Base-by-base conservation (phyloP, 2,113 vertebrate genomes). In the Nibea coibor region DNA sequence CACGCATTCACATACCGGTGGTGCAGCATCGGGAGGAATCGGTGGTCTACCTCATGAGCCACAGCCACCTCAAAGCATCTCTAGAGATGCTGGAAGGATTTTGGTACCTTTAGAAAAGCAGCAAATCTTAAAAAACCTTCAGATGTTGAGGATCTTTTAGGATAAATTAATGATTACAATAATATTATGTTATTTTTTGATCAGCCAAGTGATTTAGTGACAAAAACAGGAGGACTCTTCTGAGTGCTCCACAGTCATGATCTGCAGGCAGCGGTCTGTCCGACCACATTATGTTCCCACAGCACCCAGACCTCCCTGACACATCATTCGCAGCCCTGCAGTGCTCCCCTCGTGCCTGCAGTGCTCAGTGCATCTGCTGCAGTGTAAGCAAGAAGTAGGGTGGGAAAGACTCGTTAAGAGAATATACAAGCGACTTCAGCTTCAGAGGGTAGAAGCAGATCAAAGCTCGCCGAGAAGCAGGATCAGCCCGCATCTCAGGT, bases 401-500 rank as follows among this genome's bases (percentile, higher is more conserved):
- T 80, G 90, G 75, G 78, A 87, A 83, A 77, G 72, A 47, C 84
- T 92, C 87, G 85, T 89, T 82, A 87, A 72, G 75, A 75, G 84
- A 89, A 61, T 24, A 61, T 24, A 31, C 72, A 56, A 39, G 56
- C 75, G 80, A 65, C 56, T 42, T 65, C 62, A 83, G 78, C 76
- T 65, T 39, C 0, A 14, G 26, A 85, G 87, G 59, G 35, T 43
- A 78, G 59, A 26, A 56, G 22, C 63, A 48, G 74, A 88, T 91
- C 69, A 84, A 90, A 86, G 81, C 80, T 78, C 26, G 8, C 31
- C 22, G 56, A 64, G 77, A 48, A 2, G 20, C 43, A 45, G 75
- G 53, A 64, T 78, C 76, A 54, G 62, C 22, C 70, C 59, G 11
- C 14, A 4, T 62, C 48, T 53, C 50, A 57, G 39, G n/a, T 50